phyloP scores from a whole-genome alignment of 2,797 vertebrate species.

The Intellagama lesueurii region DNA sequence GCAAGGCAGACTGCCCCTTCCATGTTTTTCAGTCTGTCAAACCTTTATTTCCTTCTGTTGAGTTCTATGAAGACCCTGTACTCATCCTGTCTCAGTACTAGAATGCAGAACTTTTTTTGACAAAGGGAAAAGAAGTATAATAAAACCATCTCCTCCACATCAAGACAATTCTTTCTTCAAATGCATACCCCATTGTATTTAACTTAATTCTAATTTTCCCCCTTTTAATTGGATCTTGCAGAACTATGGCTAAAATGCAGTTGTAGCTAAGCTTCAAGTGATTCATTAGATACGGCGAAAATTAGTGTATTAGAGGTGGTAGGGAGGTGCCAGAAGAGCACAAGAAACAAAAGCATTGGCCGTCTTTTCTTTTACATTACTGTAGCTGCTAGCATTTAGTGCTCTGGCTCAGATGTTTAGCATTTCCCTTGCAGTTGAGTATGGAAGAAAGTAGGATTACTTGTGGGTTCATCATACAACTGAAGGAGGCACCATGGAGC shows the following conservation, averaged over 20 bases:
- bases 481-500: not conserved
- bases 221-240: not conserved
- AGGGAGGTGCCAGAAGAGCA: no score
- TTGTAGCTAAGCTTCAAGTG: not conserved
- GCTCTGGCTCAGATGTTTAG: no score
- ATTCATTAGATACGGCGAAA: not conserved
- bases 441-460: not conserved
- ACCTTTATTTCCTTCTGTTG: not conserved
- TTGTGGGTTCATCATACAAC: not conserved
- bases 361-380: no score
- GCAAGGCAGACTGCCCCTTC: no score
- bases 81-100: not conserved
- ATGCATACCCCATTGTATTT: not conserved
- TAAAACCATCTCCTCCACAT: not conserved
- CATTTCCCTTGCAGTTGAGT: no score
- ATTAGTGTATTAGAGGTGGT: not conserved
- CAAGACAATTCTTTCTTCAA: not conserved
- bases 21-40: no score
- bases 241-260: not conserved
- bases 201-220: not conserved
- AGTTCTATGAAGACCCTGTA: not conserved
- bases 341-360: no score
- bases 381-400: no score
- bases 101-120: not conserved
- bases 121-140: not conserved